Evolutionary conservation across 2,797 vertebrate species (phyloP), one percentile per base, ranked within the genome.

Genomic region (Brachyalestes nurse): DNA sequence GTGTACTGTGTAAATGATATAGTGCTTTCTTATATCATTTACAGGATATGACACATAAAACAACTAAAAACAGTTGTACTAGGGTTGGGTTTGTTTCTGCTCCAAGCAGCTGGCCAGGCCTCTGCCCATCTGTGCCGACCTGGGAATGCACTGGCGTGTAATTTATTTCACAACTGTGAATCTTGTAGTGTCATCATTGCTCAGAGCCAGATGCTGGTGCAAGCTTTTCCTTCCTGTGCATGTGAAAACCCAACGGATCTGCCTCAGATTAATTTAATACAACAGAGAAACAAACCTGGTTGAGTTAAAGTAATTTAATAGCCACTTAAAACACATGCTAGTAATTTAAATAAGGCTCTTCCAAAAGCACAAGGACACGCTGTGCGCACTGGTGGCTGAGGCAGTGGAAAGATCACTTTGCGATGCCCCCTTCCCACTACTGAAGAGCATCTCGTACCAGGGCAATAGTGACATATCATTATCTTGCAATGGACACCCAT

Each of bases 151-250:
- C 16, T 40, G 28, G 14, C 47, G 9, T 42, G 17, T 72, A 57
- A 73, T 42, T 13, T 58, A 73, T 58, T 58, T 57, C 28, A 58
- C 19, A 58, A 17, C 19, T 38, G 53, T 40, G 34, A 73, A 58
- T 73, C 34, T 73, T 73, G 14, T n/a, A 40, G 51, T 73, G 71
- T 73, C 34, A 73, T 57, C 71, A 73, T 10, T 73, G 70, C 28
- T 72, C 17, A 72, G 23, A 72, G 28, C 5, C 70, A 72, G 16
- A 34, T 71, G 49, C 49, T 71, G 34, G 71, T 57, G 12, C 55
- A 40, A 60, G 55, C 55, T 17, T 34, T 60, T 58, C 72, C n/a
- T 3, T 8, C 34, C 13, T 42, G 34, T 9, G 10, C n/a, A 60
- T 42, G 23, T 38, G 1, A 12, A 53, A 17, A 6, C 21, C 23